A percentile compares a stretch with the other conserved stretches of the same genome.
These are phyloP conservation scores for Psettodes erumei DNA, from an alignment of 2,113 vertebrate species.

Conservation along the genomic window DNA sequence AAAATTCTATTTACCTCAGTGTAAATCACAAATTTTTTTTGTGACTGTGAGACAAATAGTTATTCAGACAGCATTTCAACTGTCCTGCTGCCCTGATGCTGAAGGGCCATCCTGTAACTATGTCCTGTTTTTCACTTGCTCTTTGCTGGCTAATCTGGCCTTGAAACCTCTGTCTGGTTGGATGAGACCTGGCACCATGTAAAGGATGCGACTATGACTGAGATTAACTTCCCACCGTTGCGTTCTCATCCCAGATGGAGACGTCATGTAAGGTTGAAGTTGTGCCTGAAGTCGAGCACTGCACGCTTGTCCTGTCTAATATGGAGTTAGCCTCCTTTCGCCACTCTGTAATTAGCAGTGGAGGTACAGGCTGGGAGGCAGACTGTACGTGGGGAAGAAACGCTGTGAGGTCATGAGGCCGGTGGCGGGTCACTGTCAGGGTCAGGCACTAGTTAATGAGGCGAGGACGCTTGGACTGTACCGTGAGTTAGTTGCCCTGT, in stretches of 20 bases:
- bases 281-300: neutral
- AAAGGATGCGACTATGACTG: slow-evolving; percentile 17
- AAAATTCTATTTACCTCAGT: too few species aligned
- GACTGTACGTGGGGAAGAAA: slow-evolving; percentile 48
- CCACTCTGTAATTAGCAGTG: slow-evolving; percentile 60
- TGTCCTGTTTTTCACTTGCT: slow-evolving; percentile 58
- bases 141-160: slow-evolving; percentile 69
- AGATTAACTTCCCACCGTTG: slow-evolving; percentile 47
- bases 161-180: slow-evolving; percentile 47
- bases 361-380: slow-evolving; percentile 6
- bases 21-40: neutral
- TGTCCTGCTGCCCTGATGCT: neutral
- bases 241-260: slow-evolving; percentile 51
- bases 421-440: slow-evolving; percentile 44
- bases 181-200: slow-evolving; percentile 19
- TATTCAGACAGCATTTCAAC: neutral
- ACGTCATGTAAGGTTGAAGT: slow-evolving; percentile 60
- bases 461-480: slow-evolving; percentile 29
- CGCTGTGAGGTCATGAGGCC: slow-evolving; percentile 40
- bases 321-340: slow-evolving; percentile 85
- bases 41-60: neutral
- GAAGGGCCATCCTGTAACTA: neutral
- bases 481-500: neutral
- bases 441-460: slow-evolving; percentile 47
- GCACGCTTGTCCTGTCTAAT: slow-evolving; percentile 68